Conservation (phyloP, 2,113 vertebrate species). For the Romanogobio albipinnatus region DNA sequence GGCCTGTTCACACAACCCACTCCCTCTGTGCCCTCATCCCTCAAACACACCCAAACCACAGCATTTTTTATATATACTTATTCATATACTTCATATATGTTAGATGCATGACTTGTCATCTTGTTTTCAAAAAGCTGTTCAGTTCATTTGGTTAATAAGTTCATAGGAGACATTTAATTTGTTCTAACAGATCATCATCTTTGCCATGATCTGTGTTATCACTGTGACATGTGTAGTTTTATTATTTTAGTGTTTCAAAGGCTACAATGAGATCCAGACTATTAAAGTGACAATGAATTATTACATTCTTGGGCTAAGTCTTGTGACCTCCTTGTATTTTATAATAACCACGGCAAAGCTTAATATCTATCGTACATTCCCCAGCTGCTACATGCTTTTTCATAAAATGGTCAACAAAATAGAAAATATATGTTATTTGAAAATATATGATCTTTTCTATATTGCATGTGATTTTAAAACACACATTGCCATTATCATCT, state of each 20-base stretch:
- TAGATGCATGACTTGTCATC: not conserved
- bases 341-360: not conserved
- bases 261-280: not conserved
- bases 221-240: not conserved
- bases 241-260: conserved; percentile 29
- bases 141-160: not conserved
- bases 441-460: conserved; percentile 6
- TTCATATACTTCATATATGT: not conserved
- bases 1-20: not conserved
- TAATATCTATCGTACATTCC: not conserved
- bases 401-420: conserved; percentile 4
- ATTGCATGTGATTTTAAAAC: not conserved
- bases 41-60: conserved; percentile 14
- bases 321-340: not conserved
- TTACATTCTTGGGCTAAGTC: conserved; percentile 21
- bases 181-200: not conserved
- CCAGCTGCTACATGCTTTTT: not conserved
- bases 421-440: conserved; percentile 5
- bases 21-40: no score
- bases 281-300: not conserved
- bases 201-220: not conserved
- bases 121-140: not conserved
- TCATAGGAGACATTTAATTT: not conserved
- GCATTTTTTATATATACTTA: not conserved
- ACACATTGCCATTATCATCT: not conserved